Evolutionary conservation across 1,140 invertebrate genomes (phyloP), one percentile per base, ranked within the genome.

Genomic region (Patella vulgata): DNA sequence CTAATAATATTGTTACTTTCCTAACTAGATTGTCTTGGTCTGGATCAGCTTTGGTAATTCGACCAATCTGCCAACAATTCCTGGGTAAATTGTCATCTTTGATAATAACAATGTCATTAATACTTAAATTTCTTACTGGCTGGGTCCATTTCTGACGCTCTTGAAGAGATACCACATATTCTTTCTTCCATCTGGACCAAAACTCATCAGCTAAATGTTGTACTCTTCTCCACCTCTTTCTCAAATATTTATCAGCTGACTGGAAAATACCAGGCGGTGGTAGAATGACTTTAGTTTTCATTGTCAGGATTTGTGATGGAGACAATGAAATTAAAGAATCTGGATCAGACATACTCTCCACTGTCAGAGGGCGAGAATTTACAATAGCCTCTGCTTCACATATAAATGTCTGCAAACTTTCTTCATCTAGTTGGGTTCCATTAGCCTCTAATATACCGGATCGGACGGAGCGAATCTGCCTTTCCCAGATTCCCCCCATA

Each of bases 331-430:
- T 50, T n/a, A n/a, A n/a, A n/a, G n/a, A n/a, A n/a, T n/a, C n/a
- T n/a, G n/a, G n/a, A n/a, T n/a, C 4, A 52, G 27, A 11, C 56
- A 46, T 3, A 46, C 30, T 44, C 67, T 30, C 55, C 3, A 66
- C 50, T 30, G 70, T 63, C 6, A 69, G 47, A 5, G 63, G 67
- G 11, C 70, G 63, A 51, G 60, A 58, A 31, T 69, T 72, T 33
- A 69, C 60, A 36, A 73, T 66, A 36, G 71, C 60, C 62, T 59
- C 61, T 21, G 28, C 69, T 50, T 71, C 69, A 59, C 61, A 68
- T 36, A 70, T 48, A 11, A 73, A 53, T 31, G 71, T 70, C 39
- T 64, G n/a, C n/a, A n/a, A n/a, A n/a, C n/a, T n/a, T n/a, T n/a
- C n/a, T n/a, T n/a, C n/a, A n/a, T n/a, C n/a, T n/a, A n/a, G n/a